phyloP scores from a whole-genome alignment of 2,797 vertebrate genomes.

The Leucoraja ocellata region DNA sequence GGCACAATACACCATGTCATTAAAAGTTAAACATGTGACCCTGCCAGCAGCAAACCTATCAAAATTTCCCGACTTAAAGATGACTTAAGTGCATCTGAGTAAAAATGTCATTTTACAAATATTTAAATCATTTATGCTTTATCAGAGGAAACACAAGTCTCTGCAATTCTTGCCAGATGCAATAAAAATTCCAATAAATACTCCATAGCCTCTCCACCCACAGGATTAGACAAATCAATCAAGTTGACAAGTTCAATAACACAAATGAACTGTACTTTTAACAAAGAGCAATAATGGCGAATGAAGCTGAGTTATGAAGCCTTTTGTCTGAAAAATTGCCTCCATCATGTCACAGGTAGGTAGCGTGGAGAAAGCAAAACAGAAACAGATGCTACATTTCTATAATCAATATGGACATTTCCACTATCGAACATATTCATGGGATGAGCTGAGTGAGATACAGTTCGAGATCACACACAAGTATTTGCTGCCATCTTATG shows the following conservation, averaged over 20 bases:
- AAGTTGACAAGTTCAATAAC: constrained; percentile 36
- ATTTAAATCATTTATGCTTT: constrained; percentile 17
- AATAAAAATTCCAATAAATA: constrained; percentile 36
- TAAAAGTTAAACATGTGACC: background rate
- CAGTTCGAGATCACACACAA: background rate
- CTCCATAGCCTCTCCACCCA: constrained; percentile 26
- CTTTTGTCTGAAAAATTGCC: constrained; percentile 1
- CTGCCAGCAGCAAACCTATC: background rate
- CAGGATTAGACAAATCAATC: constrained; percentile 32
- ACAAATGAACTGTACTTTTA: constrained; percentile 17
- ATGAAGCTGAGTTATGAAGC: background rate
- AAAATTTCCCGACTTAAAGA: background rate
- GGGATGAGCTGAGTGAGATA: background rate
- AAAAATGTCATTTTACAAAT: background rate
- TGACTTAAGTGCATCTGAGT: background rate
- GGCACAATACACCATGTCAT: background rate
- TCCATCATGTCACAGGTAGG: background rate
- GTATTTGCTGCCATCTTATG: background rate
- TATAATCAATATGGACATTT: background rate
- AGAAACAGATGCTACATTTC: constrained; percentile 5
- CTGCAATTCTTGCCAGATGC: constrained; percentile 18
- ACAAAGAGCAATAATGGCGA: constrained; percentile 29
- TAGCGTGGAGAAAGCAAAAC: background rate
- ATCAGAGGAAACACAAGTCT: background rate
- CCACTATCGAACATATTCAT: background rate